phyloP scores from a whole-genome alignment of 2,797 vertebrate species.

The Lepus oiostolus region DNA sequence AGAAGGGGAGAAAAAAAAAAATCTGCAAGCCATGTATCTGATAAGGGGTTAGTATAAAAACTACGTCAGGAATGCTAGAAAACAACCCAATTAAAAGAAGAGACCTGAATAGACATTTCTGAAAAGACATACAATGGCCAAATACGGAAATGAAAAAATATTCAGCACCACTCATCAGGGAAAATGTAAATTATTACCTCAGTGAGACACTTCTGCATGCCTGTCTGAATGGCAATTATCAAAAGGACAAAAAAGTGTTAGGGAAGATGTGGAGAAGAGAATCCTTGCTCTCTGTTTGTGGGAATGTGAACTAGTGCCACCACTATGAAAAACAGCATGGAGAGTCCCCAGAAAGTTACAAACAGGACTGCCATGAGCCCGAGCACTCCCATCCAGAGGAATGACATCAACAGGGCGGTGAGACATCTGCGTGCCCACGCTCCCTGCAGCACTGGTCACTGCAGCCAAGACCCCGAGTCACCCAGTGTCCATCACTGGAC shows the following conservation, averaged over 20 bases:
- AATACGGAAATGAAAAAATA: background rate
- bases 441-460: background rate
- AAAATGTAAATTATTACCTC: background rate
- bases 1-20: background rate
- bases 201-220: too few species aligned
- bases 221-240: background rate
- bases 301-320: background rate
- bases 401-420: too few species aligned
- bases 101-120: too few species aligned
- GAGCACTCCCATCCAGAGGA: too few species aligned
- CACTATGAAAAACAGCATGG: background rate
- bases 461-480: background rate
- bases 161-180: background rate
- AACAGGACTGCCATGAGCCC: background rate
- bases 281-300: background rate
- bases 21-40: background rate
- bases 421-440: background rate
- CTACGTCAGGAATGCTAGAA: background rate
- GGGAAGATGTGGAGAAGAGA: background rate
- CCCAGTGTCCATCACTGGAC: background rate
- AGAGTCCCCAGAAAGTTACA: background rate
- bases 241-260: background rate
- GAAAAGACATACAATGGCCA: background rate
- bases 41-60: background rate
- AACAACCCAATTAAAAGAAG: background rate